Evolutionary conservation across 2,113 vertebrate genomes (phyloP).

Genomic region (Rostratula benghalensis): DNA sequence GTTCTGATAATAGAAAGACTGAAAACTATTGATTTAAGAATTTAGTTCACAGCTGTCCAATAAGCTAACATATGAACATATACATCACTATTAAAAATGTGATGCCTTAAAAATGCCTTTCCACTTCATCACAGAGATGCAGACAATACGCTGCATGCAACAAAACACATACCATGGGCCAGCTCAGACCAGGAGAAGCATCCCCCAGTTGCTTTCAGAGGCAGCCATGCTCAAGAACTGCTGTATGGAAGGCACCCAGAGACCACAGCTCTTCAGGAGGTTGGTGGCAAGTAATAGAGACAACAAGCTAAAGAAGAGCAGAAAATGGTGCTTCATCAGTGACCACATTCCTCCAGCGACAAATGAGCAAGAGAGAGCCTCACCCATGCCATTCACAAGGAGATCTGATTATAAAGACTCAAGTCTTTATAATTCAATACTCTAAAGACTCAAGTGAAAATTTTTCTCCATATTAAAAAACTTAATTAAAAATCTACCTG

Average conservation of each 20-base stretch:
- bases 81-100: not conserved
- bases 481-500: not conserved
- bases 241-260: not conserved
- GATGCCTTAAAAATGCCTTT: too few relatives aligned
- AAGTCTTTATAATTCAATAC: not conserved
- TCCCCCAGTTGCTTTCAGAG: not conserved
- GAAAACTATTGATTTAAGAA: not conserved
- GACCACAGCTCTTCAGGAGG: not conserved
- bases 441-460: not conserved
- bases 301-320: not conserved
- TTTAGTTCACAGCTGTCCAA: not conserved
- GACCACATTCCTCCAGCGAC: not conserved
- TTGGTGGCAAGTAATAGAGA: not conserved
- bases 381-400: not conserved
- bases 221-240: not conserved
- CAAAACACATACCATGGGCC: not conserved
- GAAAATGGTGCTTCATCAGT: not conserved
- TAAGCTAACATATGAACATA: not conserved
- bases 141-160: not conserved
- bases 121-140: not conserved
- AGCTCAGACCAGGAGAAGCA: not conserved
- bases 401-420: not conserved
- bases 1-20: not conserved
- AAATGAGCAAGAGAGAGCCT: not conserved
- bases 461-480: not conserved